Evolutionary conservation across 2,113 vertebrate species (phyloP), one percentile per base, ranked within the genome.

Genomic region (Lates calcarifer): DNA sequence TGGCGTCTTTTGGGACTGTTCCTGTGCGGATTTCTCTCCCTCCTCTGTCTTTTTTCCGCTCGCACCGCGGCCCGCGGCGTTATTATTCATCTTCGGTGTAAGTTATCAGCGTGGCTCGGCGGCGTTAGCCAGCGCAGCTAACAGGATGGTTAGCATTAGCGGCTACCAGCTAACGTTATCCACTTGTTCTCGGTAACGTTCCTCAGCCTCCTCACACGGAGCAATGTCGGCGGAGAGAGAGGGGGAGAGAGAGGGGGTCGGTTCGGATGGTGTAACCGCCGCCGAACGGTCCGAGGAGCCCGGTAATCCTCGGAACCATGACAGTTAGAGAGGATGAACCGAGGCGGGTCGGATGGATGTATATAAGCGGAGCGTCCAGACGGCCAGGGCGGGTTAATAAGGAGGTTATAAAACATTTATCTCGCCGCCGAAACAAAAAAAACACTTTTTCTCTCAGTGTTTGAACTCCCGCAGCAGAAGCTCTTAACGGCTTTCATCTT

Each of bases 131-230:
- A 6, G 41, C 20, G 86, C 84, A n/a, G 90, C 89, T 93, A 92
- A 55, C 91, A 83, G 78, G 73, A 67, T 41, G 68, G 83, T 11
- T 93, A 91, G 86, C 89, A 37, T 86, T 92, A 91, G 92, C 90
- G 37, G 89, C 89, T 87, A 84, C 35, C 8, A 14, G 90, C 86
- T 92, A 91, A 88, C 87, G 71, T 49, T 72, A 89, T 91, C 86
- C 91, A 92, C 92, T 93, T 92, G 91, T 92, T 93, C 92, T 91
- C 79, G 3, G 68, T 37, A 35, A 62, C 68, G 39, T 69, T 68
- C 64, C 58, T 10, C 62, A 45, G 76, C 79, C 39, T 39, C 79
- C 39, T 39, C 79, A 10, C 20, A 43, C 83, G 66, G 84, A 85
- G 82, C 53, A 80, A 84, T 81, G 86, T 85, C 85, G 86, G 83